Percentiles rank a stretch among this genome's conserved stretches.
Evolutionary conservation across 2,113 vertebrate species (phyloP).

Genomic region (Melanostigma gelatinosum): DNA sequence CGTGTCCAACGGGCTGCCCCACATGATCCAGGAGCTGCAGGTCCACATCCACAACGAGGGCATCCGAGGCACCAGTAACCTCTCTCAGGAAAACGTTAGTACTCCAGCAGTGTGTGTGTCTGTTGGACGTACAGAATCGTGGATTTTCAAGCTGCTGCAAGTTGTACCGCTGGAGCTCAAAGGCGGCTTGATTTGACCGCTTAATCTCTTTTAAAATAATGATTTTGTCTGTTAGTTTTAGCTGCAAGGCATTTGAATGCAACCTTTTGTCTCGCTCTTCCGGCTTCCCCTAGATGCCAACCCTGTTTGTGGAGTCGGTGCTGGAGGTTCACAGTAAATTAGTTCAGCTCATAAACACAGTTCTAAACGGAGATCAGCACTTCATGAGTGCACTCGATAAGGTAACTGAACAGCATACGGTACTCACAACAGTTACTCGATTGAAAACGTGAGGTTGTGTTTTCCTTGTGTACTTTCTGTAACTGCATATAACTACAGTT

Average conservation of each 20-base stretch:
- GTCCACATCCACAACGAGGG: slow-evolving; percentile 98
- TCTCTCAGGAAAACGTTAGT: slow-evolving; percentile 99
- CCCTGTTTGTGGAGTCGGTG: slow-evolving; percentile 98
- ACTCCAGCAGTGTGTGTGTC: background rate
- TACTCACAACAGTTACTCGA: slow-evolving; percentile 22
- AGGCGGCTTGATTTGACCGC: background rate
- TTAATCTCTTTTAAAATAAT: background rate
- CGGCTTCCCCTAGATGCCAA: slow-evolving; percentile 90
- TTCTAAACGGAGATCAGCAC: slow-evolving; percentile 97
- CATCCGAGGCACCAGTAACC: slow-evolving; percentile 97
- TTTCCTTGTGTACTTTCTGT: background rate
- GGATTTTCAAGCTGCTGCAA: no score
- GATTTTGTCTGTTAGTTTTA: background rate
- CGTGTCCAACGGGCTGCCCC: slow-evolving; percentile 94
- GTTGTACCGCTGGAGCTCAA: background rate
- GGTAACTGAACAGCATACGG: slow-evolving; percentile 78
- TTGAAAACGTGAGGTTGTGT: slow-evolving; percentile 2
- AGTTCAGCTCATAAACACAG: slow-evolving; percentile 97
- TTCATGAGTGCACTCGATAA: slow-evolving; percentile 99
- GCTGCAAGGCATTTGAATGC: background rate
- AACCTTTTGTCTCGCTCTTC: background rate
- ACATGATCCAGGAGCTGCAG: slow-evolving; percentile 99
- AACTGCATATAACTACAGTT: background rate
- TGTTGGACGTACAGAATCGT: no score
- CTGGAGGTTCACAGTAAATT: slow-evolving; percentile 99